Evolutionary conservation across 1,140 invertebrate genomes (phyloP).

Genomic region (Trichonephila clavipes): DNA sequence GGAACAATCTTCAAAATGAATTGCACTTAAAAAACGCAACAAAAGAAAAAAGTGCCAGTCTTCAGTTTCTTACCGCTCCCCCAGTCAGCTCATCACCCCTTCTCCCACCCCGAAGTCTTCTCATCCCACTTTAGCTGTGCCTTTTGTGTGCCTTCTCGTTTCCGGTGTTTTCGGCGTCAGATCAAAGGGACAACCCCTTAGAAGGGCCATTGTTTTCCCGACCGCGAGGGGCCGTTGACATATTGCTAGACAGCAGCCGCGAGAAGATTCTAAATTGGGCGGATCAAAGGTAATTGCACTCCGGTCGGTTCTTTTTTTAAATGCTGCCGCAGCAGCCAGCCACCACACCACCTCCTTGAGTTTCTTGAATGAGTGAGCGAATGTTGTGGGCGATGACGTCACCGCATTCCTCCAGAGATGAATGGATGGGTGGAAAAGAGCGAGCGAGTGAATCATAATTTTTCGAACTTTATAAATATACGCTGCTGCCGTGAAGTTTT

Average conservation of each 20-base stretch:
- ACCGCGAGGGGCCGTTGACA: constrained; percentile 53
- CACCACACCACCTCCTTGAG: not conserved
- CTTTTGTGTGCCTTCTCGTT: constrained; percentile 45
- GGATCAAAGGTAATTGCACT: constrained; percentile 60
- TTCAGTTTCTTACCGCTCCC: not conserved
- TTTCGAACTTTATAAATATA: not conserved
- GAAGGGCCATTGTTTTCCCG: constrained; percentile 12
- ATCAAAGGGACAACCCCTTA: constrained; percentile 50
- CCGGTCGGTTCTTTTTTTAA: not conserved
- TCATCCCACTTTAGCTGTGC: constrained; percentile 8
- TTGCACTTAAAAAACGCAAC: too few species aligned
- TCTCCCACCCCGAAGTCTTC: not conserved
- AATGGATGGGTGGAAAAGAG: constrained; percentile 37
- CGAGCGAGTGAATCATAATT: constrained; percentile 33
- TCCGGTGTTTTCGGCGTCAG: constrained; percentile 51
- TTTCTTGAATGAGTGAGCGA: constrained; percentile 18
- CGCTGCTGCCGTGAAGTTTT: not conserved
- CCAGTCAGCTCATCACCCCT: not conserved
- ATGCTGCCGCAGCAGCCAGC: not conserved
- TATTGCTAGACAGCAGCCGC: constrained; percentile 26
- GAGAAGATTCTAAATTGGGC: constrained; percentile 7
- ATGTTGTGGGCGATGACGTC: constrained; percentile 37
- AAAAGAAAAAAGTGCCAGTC: not conserved
- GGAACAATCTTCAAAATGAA: too few species aligned
- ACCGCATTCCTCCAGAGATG: constrained; percentile 37